Base-by-base conservation (phyloP, 2,113 vertebrate species). In the Brachyistius frenatus region DNA sequence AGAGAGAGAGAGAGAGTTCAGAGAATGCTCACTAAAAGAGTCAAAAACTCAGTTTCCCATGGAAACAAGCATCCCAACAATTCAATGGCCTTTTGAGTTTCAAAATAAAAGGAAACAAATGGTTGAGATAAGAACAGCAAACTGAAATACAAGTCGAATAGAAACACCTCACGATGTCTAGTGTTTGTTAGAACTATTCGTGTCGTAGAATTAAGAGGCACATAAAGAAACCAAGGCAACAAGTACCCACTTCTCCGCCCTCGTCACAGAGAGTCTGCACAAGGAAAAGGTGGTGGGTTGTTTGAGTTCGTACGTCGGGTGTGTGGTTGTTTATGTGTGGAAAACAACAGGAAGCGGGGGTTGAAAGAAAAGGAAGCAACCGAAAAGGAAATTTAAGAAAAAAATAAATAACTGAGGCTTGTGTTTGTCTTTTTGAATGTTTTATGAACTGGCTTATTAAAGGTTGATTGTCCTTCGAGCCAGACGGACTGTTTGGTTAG, bases 221-320 rank as follows among this genome's bases (percentile, higher is more conserved):
- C 90, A 66, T 92, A 80, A 92, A 90, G 89, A 91, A 93, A 91
- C 86, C 88, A 92, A 92, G 91, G 92, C 91, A 93, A 87, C 86
- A 16, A 81, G 81, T 73, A 50, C 53, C 80, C 69, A 80, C 83
- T 58, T 67, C 79, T 83, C 73, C 14, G 2, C 63, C 47, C 84
- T 64, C 72, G 50, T 35, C 63, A 82, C 62, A 67, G 81, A 77
- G 61, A 72, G 83, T 63, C 77, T 69, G 83, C 35, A 5, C 47
- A n/a, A 81, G 57, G 55, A 56, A 23, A 23, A 73, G 52, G 47
- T n/a, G 54, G 47, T 39, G 74, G 41, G 50, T 44, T 39, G 39
- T 66, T 67, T 66, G 53, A 74, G 75, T 84, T 81, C 9, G 5
- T 87, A 63, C 71, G 65, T 78, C 30, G 37, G 30, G 5, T 83